Conservation (phyloP, 2,113 vertebrate genomes). For the Uropsilus gracilis region DNA sequence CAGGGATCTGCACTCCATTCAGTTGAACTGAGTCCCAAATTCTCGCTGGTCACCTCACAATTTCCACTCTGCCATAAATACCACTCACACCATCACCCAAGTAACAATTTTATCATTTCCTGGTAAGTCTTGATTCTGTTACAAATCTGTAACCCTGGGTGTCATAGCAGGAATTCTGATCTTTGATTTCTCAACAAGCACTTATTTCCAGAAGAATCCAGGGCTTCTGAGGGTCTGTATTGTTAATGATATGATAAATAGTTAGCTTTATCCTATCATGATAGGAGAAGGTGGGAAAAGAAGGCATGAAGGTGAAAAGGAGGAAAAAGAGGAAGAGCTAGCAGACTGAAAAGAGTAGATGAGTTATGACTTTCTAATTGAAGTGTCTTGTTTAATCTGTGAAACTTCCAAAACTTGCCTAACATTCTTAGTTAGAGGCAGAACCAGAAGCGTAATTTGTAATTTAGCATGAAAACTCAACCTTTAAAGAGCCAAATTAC, state of each 20-base stretch:
- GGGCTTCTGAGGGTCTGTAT: background rate
- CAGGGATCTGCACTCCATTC: background rate
- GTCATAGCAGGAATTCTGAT: background rate
- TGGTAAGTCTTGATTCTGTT: background rate
- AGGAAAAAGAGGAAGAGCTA: background rate
- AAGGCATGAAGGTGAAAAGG: background rate
- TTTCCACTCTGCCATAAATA: background rate
- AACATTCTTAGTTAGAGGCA: no score
- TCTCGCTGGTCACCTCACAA: background rate
- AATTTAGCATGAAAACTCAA: no score
- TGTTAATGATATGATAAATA: background rate
- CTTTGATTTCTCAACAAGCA: background rate
- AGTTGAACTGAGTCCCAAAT: background rate
- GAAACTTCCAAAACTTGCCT: no score
- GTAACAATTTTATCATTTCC: background rate
- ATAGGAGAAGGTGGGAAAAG: no score
- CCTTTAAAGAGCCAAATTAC: no score
- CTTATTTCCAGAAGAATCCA: background rate
- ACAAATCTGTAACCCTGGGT: background rate
- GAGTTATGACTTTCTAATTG: no score
- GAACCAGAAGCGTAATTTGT: no score
- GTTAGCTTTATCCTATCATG: background rate
- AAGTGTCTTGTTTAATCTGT: no score
- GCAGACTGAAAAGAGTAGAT: background rate
- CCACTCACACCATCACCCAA: background rate